These are phyloP conservation scores for Subacronicta megacephala DNA, from an alignment of 2,888 invertebrate species.

Conservation along the genomic window DNA sequence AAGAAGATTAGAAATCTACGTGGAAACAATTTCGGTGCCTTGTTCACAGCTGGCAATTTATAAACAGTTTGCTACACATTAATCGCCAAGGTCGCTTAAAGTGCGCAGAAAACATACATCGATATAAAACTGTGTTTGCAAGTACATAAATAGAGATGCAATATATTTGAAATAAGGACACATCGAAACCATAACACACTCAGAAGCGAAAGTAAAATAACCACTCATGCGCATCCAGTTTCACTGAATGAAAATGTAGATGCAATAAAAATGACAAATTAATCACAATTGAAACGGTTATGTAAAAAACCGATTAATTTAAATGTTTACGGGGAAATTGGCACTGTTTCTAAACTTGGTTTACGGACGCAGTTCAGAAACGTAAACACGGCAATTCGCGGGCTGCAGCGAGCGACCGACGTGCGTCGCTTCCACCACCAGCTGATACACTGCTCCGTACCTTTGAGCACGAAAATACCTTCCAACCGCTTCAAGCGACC, in stretches of 20 bases:
- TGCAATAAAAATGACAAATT: slow-evolving; percentile 42
- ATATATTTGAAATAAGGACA: slow-evolving; percentile 51
- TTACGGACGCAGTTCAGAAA: slow-evolving; percentile 39
- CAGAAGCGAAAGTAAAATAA: slow-evolving; percentile 78
- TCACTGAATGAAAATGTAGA: slow-evolving; percentile 61
- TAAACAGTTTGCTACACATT: slow-evolving; percentile 59
- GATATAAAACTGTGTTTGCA: slow-evolving; percentile 36
- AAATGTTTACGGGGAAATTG: slow-evolving; percentile 35
- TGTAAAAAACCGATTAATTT: slow-evolving; percentile 33
- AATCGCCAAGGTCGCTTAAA: slow-evolving; percentile 62
- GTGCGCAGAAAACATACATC: slow-evolving; percentile 42
- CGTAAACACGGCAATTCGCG: slow-evolving; percentile 72
- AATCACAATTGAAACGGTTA: slow-evolving; percentile 39
- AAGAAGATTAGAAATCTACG: slow-evolving; percentile 26
- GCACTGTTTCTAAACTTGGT: slow-evolving; percentile 51
- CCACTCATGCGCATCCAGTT: slow-evolving; percentile 81
- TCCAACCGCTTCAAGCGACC: slow-evolving; percentile 67
- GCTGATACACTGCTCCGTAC: slow-evolving; percentile 74
- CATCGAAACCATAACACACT: slow-evolving; percentile 60
- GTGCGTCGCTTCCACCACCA: slow-evolving; percentile 72
- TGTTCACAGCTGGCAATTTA: slow-evolving; percentile 59
- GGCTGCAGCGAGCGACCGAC: slow-evolving; percentile 59
- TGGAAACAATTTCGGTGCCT: slow-evolving; percentile 39
- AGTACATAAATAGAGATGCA: slow-evolving; percentile 34
- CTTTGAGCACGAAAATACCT: slow-evolving; percentile 63